A percentile compares a stretch with the other conserved stretches of the same genome.
phyloP scores from a whole-genome alignment of 2,113 vertebrate genomes.

The Gorsachius goisagi region DNA sequence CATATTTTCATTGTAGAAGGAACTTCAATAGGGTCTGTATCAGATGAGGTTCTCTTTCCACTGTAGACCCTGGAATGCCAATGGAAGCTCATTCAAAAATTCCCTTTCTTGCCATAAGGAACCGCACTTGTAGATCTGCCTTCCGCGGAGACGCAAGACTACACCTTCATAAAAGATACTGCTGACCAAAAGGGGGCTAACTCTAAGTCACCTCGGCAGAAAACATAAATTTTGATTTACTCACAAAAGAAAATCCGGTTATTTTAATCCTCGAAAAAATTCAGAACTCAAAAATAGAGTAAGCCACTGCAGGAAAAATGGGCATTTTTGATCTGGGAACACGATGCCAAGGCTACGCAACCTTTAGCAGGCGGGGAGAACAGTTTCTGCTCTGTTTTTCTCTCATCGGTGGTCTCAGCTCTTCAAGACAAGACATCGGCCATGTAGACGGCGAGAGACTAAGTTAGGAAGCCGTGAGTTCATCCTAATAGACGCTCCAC shows the following conservation, averaged over 20 bases:
- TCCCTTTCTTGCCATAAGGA: background rate
- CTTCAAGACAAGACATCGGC: background rate
- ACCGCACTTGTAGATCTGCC: background rate
- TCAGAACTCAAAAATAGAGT: background rate
- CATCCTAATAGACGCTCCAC: background rate
- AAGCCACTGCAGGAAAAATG: background rate
- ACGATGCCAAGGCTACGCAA: background rate
- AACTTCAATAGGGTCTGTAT: background rate
- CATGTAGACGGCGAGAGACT: too few relatives aligned
- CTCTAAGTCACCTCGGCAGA: background rate
- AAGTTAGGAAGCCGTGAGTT: background rate
- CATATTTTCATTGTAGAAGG: background rate
- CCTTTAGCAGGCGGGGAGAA: background rate
- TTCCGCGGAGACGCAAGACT: background rate
- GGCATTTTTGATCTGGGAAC: background rate
- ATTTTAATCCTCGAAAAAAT: background rate
- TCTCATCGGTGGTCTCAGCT: background rate
- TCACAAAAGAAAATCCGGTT: background rate
- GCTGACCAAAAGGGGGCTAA: background rate
- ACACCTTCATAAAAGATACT: background rate
- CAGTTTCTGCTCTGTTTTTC: background rate
- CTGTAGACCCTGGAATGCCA: background rate
- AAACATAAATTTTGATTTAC: background rate
- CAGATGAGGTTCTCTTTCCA: background rate
- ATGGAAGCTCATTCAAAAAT: background rate